Evolutionary conservation across 2,888 invertebrate genomes (phyloP).

Genomic region (Marasmarcha lunaedactyla): DNA sequence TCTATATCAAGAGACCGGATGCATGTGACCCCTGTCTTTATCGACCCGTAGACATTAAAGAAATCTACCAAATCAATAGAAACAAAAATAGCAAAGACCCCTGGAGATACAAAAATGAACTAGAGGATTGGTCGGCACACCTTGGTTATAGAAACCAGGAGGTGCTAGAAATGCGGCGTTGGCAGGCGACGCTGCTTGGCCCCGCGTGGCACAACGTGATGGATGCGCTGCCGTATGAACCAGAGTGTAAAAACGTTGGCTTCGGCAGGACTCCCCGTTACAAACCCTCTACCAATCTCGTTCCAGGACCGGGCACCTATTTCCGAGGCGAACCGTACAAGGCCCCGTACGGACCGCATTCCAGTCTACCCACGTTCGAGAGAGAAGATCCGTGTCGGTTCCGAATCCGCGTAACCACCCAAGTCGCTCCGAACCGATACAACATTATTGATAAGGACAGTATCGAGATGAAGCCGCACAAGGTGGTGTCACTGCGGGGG

Average conservation of each 20-base stretch:
- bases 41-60: conserved; percentile 27
- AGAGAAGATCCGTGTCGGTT: conserved; percentile 48
- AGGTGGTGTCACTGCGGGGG: conserved; percentile 41
- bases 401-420: conserved; percentile 37
- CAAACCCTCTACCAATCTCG: conserved; percentile 18
- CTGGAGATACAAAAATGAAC: conserved; percentile 45
- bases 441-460: conserved; percentile 36
- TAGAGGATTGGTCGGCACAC: conserved; percentile 51
- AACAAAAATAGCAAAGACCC: conserved; percentile 22
- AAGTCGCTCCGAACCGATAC: conserved; percentile 49
- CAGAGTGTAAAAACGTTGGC: conserved; percentile 38
- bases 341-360: conserved; percentile 41
- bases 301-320: conserved; percentile 49
- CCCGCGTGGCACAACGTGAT: conserved; percentile 42
- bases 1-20: conserved; percentile 24
- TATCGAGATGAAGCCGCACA: conserved; percentile 43
- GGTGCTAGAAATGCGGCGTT: conserved; percentile 29
- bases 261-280: conserved; percentile 41
- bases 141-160: conserved; percentile 51
- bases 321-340: conserved; percentile 35
- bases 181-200: conserved; percentile 35
- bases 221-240: conserved; percentile 21
- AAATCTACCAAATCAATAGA: conserved; percentile 31
- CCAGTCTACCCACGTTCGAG: conserved; percentile 36
- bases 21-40: conserved; percentile 47